Base-by-base conservation (phyloP, 2,797 vertebrate species). In the Lacerta agilis region DNA sequence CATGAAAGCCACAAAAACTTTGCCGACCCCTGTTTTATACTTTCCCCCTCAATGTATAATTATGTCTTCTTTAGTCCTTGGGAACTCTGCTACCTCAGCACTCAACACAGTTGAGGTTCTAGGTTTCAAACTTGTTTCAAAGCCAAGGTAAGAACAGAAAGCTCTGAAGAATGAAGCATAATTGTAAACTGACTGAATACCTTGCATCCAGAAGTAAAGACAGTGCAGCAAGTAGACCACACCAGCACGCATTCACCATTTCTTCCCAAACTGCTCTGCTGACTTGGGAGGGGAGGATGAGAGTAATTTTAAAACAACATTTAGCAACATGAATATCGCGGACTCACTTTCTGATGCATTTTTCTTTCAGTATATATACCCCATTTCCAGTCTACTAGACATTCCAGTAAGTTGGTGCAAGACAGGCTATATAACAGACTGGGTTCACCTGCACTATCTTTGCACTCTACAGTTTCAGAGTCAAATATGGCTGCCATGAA, bases 171-270 rank as follows among this genome's bases (percentile, higher is more conserved):
- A 85, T 36, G 4, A 84, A 89, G 25, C 4, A 86, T 15, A 94
- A 76, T n/a, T 91, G 93, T 73, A 89, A 3, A 83, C 87, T 93
- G 72, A 94, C 1, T 49, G 88, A 91, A 92, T 98, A 99, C 99
- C 99, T 99, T 95, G 99, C 99, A 80, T 99, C 99, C 36, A 99
- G 97, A 78, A 99, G 97, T 41, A 99, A 97, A 11, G 99, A 99
- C 2, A 99, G 97, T 29, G 99, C 99, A 90, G 99, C 99, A 58
- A 99, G 97, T 1, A 99, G 97, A 76, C 99, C 99, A 95, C 98
- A 99, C 99, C 99, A 99, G 91, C 98, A 99, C 3, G 99, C 99
- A 7, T 97, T 98, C 90, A 99, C 98, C 99, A 99, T 99, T 96
- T 99, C 99, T 94, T 99, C 99, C 98, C 99, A 99, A 86, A 99